A percentile compares a stretch with the other conserved stretches of the same genome.
phyloP scores from a whole-genome alignment of 1,140 invertebrate species.

The Drosophila persimilis region DNA sequence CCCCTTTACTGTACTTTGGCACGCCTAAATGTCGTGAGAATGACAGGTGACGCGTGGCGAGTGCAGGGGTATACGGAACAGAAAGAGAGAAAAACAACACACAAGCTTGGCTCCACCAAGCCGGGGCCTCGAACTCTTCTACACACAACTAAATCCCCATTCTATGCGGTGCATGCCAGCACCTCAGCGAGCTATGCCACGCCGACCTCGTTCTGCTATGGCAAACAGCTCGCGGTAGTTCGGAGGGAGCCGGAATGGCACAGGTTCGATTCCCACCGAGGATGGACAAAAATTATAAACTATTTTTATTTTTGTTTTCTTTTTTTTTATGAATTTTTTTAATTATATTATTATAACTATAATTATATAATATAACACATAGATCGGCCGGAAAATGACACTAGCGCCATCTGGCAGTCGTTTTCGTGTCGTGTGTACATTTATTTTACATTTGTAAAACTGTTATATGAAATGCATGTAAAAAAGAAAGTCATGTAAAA shows the following conservation, averaged over 20 bases:
- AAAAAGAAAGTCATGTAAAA: too few relatives aligned
- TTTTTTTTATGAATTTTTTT: too few relatives aligned
- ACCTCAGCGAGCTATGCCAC: background rate
- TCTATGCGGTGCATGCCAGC: too few relatives aligned
- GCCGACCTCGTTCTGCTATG: background rate
- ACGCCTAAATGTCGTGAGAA: background rate
- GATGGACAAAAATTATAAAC: background rate
- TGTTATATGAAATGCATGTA: background rate
- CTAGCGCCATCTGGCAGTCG: background rate
- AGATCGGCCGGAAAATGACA: background rate
- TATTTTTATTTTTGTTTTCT: too few relatives aligned
- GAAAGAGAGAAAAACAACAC: too few relatives aligned
- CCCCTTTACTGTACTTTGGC: slow-evolving; percentile 3
- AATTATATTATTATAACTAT: too few relatives aligned
- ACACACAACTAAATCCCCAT: too few relatives aligned
- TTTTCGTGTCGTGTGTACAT: too few relatives aligned
- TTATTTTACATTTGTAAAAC: too few relatives aligned
- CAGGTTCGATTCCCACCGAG: background rate
- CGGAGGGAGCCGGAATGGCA: background rate
- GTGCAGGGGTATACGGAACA: background rate
- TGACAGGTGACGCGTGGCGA: slow-evolving; percentile 8
- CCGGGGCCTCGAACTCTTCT: too few relatives aligned
- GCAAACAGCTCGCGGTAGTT: background rate
- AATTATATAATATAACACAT: too few relatives aligned
- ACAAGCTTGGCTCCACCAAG: too few relatives aligned